Conservation (phyloP, 2,888 invertebrate species). For the Cosmorhoe ocellata region DNA sequence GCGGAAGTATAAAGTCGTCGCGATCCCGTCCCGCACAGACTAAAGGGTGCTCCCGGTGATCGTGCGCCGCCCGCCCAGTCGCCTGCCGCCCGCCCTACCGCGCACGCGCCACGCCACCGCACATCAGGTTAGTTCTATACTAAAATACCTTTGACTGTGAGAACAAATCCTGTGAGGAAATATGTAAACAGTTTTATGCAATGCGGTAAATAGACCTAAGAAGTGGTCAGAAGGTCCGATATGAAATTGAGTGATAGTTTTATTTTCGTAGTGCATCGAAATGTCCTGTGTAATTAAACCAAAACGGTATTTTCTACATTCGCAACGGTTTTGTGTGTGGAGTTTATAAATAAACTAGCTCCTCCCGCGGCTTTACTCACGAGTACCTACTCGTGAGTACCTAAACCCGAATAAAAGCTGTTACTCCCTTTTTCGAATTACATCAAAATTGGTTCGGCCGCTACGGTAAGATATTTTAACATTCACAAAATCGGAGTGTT, state of each 20-base stretch:
- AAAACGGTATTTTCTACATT: slow-evolving; percentile 59
- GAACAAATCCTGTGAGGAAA: slow-evolving; percentile 14
- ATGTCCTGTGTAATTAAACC: slow-evolving; percentile 52
- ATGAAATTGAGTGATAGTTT: slow-evolving; percentile 4
- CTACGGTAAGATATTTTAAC: no score
- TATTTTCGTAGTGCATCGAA: slow-evolving; percentile 19
- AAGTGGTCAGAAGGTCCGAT: background rate
- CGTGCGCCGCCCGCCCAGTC: slow-evolving; percentile 76
- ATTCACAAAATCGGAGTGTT: no score
- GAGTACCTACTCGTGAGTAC: no score
- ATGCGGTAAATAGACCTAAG: background rate
- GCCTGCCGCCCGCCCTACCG: slow-evolving; percentile 71
- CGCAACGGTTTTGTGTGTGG: slow-evolving; percentile 46
- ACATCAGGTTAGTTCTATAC: slow-evolving; percentile 57
- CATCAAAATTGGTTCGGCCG: no score
- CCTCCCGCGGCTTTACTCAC: no score
- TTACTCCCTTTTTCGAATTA: no score
- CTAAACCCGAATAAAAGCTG: no score
- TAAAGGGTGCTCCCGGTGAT: background rate
- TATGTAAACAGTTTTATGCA: background rate
- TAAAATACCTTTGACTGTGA: slow-evolving; percentile 20
- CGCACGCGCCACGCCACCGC: slow-evolving; percentile 53
- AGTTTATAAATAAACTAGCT: no score
- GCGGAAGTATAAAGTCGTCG: slow-evolving; percentile 16
- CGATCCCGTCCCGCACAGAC: slow-evolving; percentile 32